These are phyloP conservation scores for Ptychochromis oligacanthus DNA, from an alignment of 2,113 vertebrate species.

Conservation along the genomic window DNA sequence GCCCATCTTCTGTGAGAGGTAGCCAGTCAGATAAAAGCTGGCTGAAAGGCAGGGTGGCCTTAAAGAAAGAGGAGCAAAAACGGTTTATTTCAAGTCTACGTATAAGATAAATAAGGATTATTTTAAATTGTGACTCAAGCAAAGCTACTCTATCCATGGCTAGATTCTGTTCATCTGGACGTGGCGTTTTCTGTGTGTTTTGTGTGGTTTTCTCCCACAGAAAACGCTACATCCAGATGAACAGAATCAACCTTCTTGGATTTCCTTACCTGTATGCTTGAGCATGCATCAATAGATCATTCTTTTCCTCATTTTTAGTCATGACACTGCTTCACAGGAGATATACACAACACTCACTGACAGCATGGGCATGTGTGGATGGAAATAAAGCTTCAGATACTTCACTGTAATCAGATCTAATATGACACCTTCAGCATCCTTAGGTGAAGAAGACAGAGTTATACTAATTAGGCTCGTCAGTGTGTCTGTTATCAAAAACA, in stretches of 20 bases:
- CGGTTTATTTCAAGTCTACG: rapidly evolving
- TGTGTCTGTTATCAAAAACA: background rate
- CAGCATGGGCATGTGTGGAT: background rate
- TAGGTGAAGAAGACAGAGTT: background rate
- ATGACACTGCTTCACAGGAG: background rate
- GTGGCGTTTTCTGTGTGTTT: too few relatives aligned
- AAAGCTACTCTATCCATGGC: rapidly evolving
- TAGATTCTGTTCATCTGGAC: too few relatives aligned
- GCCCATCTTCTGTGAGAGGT: rapidly evolving
- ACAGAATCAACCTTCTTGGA: too few relatives aligned
- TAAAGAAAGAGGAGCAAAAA: background rate
- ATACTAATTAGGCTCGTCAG: background rate
- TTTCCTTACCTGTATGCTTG: too few relatives aligned
- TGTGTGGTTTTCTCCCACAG: too few relatives aligned
- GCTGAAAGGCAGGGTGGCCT: background rate
- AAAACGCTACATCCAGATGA: too few relatives aligned
- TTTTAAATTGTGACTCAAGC: background rate
- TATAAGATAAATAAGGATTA: background rate
- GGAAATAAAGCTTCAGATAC: background rate
- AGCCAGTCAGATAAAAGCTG: background rate
- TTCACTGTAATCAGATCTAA: background rate
- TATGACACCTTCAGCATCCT: background rate
- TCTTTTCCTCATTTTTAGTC: too few relatives aligned
- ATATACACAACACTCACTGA: background rate
- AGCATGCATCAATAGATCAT: too few relatives aligned